A percentile compares a stretch with the other conserved stretches of the same genome.
Evolutionary conservation across 2,888 invertebrate species (phyloP).

Genomic region (Dorcus parallelipipedus): DNA sequence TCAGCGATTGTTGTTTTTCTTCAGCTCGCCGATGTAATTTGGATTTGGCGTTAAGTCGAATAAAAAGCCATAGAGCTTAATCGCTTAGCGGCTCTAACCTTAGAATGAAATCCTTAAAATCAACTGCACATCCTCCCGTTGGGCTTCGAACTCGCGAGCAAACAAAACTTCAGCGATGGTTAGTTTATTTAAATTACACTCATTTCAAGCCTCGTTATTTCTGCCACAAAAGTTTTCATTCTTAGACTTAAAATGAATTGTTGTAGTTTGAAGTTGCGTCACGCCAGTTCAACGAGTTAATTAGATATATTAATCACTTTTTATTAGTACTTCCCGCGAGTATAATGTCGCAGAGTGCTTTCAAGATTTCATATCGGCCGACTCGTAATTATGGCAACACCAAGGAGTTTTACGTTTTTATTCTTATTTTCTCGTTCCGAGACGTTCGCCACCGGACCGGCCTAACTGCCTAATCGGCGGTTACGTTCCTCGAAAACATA

Average conservation of each 20-base stretch:
- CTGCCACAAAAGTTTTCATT: conserved; percentile 35
- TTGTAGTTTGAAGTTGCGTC: conserved; percentile 40
- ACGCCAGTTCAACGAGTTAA: conserved; percentile 42
- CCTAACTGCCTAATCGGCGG: background rate
- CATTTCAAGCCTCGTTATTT: conserved; percentile 40
- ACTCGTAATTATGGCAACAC: conserved; percentile 35
- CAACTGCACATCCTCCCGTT: conserved; percentile 5
- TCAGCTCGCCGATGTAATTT: background rate
- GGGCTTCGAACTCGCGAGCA: conserved; percentile 10
- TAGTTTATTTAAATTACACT: conserved; percentile 42
- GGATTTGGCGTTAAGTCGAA: conserved; percentile 1
- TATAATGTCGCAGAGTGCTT: conserved; percentile 35
- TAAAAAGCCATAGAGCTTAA: background rate
- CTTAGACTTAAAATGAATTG: conserved; percentile 38
- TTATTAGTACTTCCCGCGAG: conserved; percentile 38
- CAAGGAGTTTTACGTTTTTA: conserved; percentile 9
- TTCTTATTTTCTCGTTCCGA: background rate
- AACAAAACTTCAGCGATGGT: conserved; percentile 31
- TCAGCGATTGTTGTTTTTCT: background rate
- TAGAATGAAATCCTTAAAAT: conserved; percentile 16
- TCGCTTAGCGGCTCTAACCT: conserved; percentile 11
- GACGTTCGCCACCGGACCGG: too few species aligned
- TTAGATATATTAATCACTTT: conserved; percentile 44
- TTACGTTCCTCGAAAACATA: background rate
- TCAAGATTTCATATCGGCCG: conserved; percentile 37